Base-by-base conservation (phyloP, 2,888 invertebrate genomes). In the Drosophila pseudotakahashii region DNA sequence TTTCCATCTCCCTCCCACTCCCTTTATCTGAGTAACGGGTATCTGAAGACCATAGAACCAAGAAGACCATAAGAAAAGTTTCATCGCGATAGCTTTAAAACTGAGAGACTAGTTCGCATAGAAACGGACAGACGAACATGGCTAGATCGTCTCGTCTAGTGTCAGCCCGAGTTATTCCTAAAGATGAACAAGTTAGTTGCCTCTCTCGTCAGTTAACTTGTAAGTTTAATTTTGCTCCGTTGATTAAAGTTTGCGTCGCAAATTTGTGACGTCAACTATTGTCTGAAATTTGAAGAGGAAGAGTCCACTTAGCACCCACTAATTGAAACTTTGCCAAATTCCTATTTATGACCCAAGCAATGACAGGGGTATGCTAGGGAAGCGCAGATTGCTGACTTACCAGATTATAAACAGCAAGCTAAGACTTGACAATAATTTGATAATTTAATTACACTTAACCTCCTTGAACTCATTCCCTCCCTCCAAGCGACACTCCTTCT, bases 371-470 rank as follows among this genome's bases (percentile, higher is more conserved):
- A 26, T 26, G 26, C 26, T 26, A 26, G 6, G 3, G 13, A 0
- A 54, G 26, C 32, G n/a, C 11, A 32, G 53, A 53, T 54, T 42
- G 50, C 53, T 76, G 76, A 68, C 73, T 81, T 68, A 70, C 71
- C 55, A 71, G 79, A 85, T 88, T 83, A 88, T 83, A 86, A 88
- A 83, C 84, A 83, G 88, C 88, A 88, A 88, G 73, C 88, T 83
- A 88, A 83, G 83, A 86, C 83, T 81, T 78, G 87, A 84, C 84
- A 83, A 83, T 83, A 83, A 83, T 83, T 83, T 88, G 88, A 88
- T 83, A 83, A 83, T 83, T 83, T 88, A 83, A 83, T 83, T 83
- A 88, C 88, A 83, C 83, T 83, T 83, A 83, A 83, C 83, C 83
- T 77, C 87, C 78, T 84, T 83, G 81, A 83, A 88, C 83, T 71